Evolutionary conservation across 2,113 vertebrate species (phyloP), one percentile per base, ranked within the genome.

Genomic region (Calidris pugnax): DNA sequence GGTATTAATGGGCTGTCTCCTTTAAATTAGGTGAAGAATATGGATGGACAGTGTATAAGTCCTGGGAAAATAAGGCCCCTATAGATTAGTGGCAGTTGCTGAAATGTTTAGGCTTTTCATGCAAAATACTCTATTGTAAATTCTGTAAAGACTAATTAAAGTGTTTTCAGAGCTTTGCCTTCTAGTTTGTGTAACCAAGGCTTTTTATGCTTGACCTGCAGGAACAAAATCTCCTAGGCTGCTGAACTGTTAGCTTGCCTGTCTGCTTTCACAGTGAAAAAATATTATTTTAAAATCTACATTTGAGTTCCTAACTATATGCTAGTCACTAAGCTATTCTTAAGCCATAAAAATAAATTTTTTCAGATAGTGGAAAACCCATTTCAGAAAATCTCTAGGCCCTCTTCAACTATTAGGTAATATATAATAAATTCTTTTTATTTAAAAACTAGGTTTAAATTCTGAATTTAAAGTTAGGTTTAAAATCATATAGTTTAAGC

Each of bases 111-210:
- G 67, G 13, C 16, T 84, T 96, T 75, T 75, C 74, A 72, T 66
- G 89, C 45, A 94, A 98, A 96, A 93, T 67, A 90, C 4, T 79
- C 41, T 15, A 4, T 41, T 94, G 76, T 27, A 78, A 95, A 96
- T 88, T 96, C 83, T 93, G 18, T 82, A 83, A 96, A 96, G 85
- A 79, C 73, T 92, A 96, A 96, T 94, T 94, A 93, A 96, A 85
- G 14, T 23, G 30, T 96, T 93, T 95, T 89, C 63, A 87, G 51
- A 92, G 76, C 50, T 96, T 89, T 90, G 67, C 48, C 79, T 80
- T 66, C 50, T 43, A 48, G 32, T 82, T n/a, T n/a, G 15, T 80
- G 57, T 43, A 89, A 69, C 60, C 15, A 7, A 93, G 62, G 35
- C 20, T 68, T 62, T 95, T 97, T 39, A 85, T 45, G 16, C 24